Conservation (phyloP, 53 echinoderm and acorn worm genomes). For the Echinometra lucunter region DNA sequence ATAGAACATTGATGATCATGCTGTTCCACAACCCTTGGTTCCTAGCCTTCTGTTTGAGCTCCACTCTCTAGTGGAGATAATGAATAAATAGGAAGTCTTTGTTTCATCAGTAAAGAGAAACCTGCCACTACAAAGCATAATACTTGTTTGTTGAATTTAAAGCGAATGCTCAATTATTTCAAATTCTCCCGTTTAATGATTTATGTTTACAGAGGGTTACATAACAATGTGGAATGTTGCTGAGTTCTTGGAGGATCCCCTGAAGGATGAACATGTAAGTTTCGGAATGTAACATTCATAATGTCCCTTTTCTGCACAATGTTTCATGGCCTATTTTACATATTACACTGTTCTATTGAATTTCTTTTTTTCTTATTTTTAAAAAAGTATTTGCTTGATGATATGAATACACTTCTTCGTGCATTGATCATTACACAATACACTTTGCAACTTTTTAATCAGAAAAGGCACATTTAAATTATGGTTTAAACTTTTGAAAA, state of each 20-base stretch:
- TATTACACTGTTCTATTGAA: neutral
- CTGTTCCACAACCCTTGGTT: too few species aligned
- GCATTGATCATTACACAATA: too few species aligned
- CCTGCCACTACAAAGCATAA: neutral
- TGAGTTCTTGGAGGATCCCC: slow-evolving; percentile 83
- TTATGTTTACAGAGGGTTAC: slow-evolving; percentile 85
- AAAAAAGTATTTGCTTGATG: too few species aligned
- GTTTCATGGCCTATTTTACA: neutral
- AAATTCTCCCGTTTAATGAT: neutral
- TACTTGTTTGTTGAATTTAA: neutral
- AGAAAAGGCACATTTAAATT: too few species aligned
- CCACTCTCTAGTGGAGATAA: too few species aligned
- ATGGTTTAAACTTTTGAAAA: too few species aligned
- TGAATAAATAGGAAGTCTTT: neutral
- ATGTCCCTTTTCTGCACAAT: neutral
- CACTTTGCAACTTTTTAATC: too few species aligned
- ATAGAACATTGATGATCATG: too few species aligned
- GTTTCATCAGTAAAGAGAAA: too few species aligned
- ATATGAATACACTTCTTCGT: too few species aligned
- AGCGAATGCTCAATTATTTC: neutral
- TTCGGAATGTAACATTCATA: neutral
- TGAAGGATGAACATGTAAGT: slow-evolving; percentile 82
- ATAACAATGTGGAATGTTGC: slow-evolving; percentile 93
- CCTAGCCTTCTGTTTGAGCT: too few species aligned
- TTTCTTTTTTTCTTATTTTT: too few species aligned